These are phyloP conservation scores for Brachionus asplanchnoidis DNA, from an alignment of 1,140 invertebrate species.

Conservation along the genomic window DNA sequence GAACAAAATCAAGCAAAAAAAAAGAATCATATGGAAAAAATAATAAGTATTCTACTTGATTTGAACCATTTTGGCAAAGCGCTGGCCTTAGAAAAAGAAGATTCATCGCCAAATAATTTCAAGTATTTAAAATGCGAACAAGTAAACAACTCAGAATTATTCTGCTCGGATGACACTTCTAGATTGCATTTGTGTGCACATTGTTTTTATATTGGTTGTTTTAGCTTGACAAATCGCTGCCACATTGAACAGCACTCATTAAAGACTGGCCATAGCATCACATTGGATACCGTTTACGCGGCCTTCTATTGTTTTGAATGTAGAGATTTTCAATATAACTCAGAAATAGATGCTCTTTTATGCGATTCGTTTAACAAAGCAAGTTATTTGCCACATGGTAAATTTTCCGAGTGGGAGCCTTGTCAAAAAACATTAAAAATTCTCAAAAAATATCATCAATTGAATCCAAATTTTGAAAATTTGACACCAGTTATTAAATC, in stretches of 20 bases:
- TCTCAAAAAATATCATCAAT: slow-evolving; percentile 15
- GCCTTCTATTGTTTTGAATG: slow-evolving; percentile 85
- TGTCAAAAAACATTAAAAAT: slow-evolving; percentile 56
- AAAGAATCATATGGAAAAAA: neutral
- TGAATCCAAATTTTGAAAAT: neutral
- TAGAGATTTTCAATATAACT: slow-evolving; percentile 83
- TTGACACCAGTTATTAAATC: neutral
- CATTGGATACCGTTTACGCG: slow-evolving; percentile 76
- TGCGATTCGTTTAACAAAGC: neutral
- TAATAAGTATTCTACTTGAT: neutral
- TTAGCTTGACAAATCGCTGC: neutral
- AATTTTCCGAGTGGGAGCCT: slow-evolving; percentile 74
- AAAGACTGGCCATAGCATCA: neutral
- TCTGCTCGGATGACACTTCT: neutral
- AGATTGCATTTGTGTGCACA: slow-evolving; percentile 2
- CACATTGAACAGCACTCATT: neutral
- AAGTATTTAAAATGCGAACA: slow-evolving; percentile 15
- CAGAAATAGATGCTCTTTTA: slow-evolving; percentile 59
- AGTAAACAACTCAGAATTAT: neutral
- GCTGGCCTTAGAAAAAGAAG: neutral
- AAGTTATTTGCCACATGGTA: slow-evolving; percentile 57
- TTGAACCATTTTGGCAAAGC: neutral
- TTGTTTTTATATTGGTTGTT: slow-evolving; percentile 30
- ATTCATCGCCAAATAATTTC: neutral
- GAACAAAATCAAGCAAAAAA: neutral